Percentiles rank a stretch among this genome's conserved stretches.
Evolutionary conservation across 1,140 invertebrate genomes (phyloP).

Genomic region (Halyomorpha halys): DNA sequence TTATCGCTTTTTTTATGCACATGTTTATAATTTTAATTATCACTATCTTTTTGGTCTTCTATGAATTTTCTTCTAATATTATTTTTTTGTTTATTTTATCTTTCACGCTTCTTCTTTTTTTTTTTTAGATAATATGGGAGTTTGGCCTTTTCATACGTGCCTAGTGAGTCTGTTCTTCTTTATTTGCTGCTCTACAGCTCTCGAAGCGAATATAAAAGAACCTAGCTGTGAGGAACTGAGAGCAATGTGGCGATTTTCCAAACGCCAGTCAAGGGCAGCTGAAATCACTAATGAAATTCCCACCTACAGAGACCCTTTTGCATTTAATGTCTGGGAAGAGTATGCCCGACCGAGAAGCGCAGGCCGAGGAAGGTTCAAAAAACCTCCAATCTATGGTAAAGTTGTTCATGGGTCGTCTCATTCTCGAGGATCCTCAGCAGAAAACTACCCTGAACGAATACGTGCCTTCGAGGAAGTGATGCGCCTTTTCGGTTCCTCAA

Average conservation of each 20-base stretch:
- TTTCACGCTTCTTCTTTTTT: constrained; percentile 3
- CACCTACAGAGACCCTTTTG: constrained; percentile 65
- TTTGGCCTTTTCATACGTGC: constrained; percentile 25
- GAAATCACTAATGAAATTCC: constrained; percentile 76
- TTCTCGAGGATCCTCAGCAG: constrained; percentile 34
- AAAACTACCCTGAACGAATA: constrained; percentile 32
- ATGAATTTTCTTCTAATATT: background rate
- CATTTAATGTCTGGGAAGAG: constrained; percentile 64
- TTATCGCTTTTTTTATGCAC: background rate
- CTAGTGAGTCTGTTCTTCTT: constrained; percentile 25
- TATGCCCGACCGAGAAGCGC: constrained; percentile 24
- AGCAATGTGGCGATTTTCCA: constrained; percentile 85
- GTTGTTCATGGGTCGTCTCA: constrained; percentile 38
- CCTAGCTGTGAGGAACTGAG: constrained; percentile 76
- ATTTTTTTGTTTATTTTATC: background rate
- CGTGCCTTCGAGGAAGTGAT: constrained; percentile 38
- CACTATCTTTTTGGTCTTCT: background rate
- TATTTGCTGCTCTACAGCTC: constrained; percentile 23
- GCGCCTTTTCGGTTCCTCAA: constrained; percentile 25
- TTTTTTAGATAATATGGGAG: constrained; percentile 25
- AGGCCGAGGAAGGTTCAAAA: constrained; percentile 31
- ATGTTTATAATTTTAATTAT: background rate
- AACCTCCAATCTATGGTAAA: constrained; percentile 45
- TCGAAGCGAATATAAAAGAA: constrained; percentile 42
- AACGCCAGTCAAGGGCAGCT: constrained; percentile 71